Conservation (phyloP, 2,888 invertebrate species). For the Pyrgus malvae region DNA sequence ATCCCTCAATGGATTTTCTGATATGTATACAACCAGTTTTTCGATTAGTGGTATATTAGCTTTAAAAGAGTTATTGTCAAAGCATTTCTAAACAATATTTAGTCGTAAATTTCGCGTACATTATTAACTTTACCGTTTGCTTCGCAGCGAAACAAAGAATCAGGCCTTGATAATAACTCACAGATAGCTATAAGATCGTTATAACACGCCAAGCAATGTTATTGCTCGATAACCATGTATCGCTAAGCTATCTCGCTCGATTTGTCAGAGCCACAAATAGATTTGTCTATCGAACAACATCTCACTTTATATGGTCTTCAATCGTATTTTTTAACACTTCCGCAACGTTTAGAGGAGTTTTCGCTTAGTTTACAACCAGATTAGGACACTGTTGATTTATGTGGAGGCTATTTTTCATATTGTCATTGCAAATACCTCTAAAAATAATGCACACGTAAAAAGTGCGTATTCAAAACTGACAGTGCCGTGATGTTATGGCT, state of each 20-base stretch:
- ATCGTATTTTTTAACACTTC: not conserved
- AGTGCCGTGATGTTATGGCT: not conserved
- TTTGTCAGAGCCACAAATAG: slow-evolving; percentile 38
- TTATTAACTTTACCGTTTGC: not conserved
- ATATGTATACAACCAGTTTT: not conserved
- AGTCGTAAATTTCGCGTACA: slow-evolving; percentile 2
- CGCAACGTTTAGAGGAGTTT: not conserved
- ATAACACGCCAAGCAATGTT: slow-evolving; percentile 1
- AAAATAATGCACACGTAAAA: slow-evolving; percentile 23
- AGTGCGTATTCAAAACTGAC: slow-evolving; percentile 1
- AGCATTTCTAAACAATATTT: not conserved
- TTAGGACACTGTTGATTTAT: not conserved
- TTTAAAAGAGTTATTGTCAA: not conserved
- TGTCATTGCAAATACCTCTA: slow-evolving; percentile 22
- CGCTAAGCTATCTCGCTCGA: slow-evolving; percentile 6
- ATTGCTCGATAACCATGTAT: slow-evolving; percentile 12
- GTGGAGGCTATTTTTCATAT: not conserved
- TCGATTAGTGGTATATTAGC: not conserved
- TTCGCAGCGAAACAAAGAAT: slow-evolving; percentile 26
- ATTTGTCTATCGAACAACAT: slow-evolving; percentile 20
- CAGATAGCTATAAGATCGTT: slow-evolving; percentile 10
- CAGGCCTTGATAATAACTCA: slow-evolving; percentile 23
- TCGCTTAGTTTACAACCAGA: not conserved
- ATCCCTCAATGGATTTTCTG: not conserved
- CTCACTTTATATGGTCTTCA: slow-evolving; percentile 13